Conservation (phyloP, 2,113 vertebrate species). For the Lagopus muta region DNA sequence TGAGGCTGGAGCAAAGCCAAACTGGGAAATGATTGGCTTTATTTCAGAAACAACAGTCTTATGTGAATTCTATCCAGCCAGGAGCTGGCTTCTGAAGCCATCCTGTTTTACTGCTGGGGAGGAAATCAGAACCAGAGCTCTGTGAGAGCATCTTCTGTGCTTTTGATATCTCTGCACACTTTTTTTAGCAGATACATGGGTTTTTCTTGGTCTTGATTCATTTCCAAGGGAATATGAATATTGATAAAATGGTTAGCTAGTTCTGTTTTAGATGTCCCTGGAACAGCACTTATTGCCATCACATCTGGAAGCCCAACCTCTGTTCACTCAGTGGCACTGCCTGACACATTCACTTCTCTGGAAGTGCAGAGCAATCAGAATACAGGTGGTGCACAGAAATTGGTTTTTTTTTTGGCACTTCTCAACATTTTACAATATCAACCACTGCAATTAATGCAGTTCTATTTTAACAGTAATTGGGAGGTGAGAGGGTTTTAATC, state of each 20-base stretch:
- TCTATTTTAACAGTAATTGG: not conserved
- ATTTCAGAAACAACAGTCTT: not conserved
- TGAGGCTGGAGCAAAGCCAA: not conserved
- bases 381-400: not conserved
- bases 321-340: not conserved
- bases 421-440: not conserved
- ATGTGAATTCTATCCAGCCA: not conserved
- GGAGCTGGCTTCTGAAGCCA: fast-evolving
- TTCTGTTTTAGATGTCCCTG: not conserved
- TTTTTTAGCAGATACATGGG: not conserved
- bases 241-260: not conserved
- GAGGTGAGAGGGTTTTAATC: not conserved
- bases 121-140: not conserved
- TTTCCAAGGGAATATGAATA: not conserved
- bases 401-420: not conserved
- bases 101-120: not conserved
- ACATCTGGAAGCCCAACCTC: fast-evolving
- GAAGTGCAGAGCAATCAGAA: not conserved
- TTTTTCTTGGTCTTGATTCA: not conserved
- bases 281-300: not conserved
- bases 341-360: fast-evolving
- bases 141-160: not conserved
- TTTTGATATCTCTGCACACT: not conserved
- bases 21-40: fast-evolving
- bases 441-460: not conserved